phyloP scores from a whole-genome alignment of 2,888 invertebrate genomes.

The Heliothis peltigera region DNA sequence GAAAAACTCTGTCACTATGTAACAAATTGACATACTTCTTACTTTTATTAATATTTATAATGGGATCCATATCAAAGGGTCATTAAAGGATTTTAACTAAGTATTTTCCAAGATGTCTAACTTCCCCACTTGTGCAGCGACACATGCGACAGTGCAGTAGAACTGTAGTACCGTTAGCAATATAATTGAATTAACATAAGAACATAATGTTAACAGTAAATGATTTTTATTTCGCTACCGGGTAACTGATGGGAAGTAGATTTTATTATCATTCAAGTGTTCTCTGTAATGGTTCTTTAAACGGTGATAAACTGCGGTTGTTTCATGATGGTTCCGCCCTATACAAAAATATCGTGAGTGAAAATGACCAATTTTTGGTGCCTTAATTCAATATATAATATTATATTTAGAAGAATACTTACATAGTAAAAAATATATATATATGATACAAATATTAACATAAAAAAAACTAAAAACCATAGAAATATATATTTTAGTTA shows the following conservation, averaged over 20 bases:
- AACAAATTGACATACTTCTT: too few relatives aligned
- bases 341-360: not conserved
- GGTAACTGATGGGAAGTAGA: conserved; percentile 26
- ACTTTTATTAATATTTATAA: too few relatives aligned
- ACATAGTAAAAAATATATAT: too few relatives aligned
- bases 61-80: too few relatives aligned
- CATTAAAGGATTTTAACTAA: not conserved
- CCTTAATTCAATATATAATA: too few relatives aligned
- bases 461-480: too few relatives aligned
- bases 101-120: not conserved
- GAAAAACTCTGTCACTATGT: too few relatives aligned
- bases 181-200: conserved; percentile 65
- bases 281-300: not conserved
- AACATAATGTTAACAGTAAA: conserved; percentile 56
- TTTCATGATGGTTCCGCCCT: not conserved
- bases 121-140: conserved; percentile 10
- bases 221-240: conserved; percentile 54
- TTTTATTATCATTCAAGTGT: conserved; percentile 4
- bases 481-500: too few relatives aligned
- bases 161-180: conserved; percentile 54
- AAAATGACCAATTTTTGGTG: too few relatives aligned
- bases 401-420: too few relatives aligned
- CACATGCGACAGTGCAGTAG: conserved; percentile 49
- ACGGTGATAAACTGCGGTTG: not conserved
- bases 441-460: too few relatives aligned